Conservation (phyloP, 2,888 invertebrate species). For the Epinotia nisella region DNA sequence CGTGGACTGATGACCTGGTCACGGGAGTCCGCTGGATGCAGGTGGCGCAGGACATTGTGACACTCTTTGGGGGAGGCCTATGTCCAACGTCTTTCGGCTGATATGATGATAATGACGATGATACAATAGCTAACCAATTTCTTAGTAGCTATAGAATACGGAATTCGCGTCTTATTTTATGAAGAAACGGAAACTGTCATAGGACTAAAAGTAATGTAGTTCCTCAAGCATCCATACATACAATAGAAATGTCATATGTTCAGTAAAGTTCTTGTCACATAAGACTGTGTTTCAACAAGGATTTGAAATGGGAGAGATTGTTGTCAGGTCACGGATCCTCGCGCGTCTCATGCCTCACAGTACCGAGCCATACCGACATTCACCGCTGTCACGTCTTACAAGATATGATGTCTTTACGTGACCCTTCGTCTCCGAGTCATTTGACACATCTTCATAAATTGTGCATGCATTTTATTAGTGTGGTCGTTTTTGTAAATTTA, state of each 20-base stretch:
- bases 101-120: too few relatives aligned
- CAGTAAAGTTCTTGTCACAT: neutral
- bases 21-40: too few relatives aligned
- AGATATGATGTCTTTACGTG: constrained; percentile 40
- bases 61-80: too few relatives aligned
- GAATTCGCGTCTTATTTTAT: constrained; percentile 1
- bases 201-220: constrained; percentile 10
- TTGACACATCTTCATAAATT: constrained; percentile 5
- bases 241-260: neutral
- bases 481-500: neutral
- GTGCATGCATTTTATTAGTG: neutral
- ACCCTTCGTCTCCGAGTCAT: constrained; percentile 26
- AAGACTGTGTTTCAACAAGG: neutral
- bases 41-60: too few relatives aligned
- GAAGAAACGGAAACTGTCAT: constrained; percentile 18
- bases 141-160: neutral
- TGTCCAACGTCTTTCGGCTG: too few relatives aligned
- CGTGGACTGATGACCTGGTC: too few relatives aligned
- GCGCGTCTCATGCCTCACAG: constrained; percentile 7
- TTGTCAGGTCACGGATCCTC: constrained; percentile 41
- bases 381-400: constrained; percentile 35
- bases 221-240: neutral
- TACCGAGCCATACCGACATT: too few relatives aligned
- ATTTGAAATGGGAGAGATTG: constrained; percentile 30
- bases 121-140: neutral